These are phyloP conservation scores for Macropus fuliginosus DNA, from an alignment of 2,797 vertebrate species.

Conservation along the genomic window DNA sequence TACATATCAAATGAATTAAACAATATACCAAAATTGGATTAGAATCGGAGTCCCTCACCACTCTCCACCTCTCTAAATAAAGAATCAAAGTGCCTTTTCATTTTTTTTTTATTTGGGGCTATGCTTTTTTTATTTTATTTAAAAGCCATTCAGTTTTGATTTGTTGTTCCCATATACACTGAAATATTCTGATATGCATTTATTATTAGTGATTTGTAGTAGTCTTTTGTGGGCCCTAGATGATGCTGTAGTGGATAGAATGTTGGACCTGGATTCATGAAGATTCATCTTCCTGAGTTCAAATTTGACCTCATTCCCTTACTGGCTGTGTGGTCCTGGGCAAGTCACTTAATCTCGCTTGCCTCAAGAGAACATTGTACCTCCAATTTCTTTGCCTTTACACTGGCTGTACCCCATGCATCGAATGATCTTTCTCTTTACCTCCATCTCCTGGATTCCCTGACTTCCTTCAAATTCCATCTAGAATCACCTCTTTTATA, in stretches of 20 bases:
- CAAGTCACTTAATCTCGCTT: not conserved
- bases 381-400: not conserved
- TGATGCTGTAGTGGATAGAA: not conserved
- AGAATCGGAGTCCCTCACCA: no score
- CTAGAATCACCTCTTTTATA: not conserved
- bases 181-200: not conserved
- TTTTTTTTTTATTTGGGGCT: not conserved
- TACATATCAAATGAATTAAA: not conserved
- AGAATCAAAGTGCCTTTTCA: not conserved
- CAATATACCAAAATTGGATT: not conserved
- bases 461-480: not conserved
- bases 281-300: not conserved
- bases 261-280: no score
- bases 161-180: not conserved
- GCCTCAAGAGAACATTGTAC: not conserved
- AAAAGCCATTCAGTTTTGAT: not conserved
- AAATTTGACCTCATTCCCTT: not conserved
- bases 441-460: not conserved
- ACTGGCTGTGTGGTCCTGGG: not conserved
- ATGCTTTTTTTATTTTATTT: not conserved
- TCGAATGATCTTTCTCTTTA: not conserved
- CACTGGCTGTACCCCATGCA: not conserved
- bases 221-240: not conserved
- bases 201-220: not conserved
- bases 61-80: not conserved